phyloP scores from a whole-genome alignment of 1,140 invertebrate species.

The Aporrectodea caliginosa region DNA sequence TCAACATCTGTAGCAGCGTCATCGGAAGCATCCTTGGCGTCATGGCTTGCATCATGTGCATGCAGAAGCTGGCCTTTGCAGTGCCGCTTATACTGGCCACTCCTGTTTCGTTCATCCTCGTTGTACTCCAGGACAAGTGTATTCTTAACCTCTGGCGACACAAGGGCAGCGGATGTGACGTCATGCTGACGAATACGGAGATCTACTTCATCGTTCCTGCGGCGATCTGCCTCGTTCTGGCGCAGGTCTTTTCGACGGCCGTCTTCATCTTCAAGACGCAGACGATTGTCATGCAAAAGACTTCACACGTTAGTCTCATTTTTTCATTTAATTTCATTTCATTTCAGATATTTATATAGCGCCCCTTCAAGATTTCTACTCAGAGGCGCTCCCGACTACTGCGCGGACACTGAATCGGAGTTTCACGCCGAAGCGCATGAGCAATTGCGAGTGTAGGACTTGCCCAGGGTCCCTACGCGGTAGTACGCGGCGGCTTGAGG shows the following conservation, averaged over 20 bases:
- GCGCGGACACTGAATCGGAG: no score
- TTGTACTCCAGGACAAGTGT: neutral
- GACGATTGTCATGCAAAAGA: constrained; percentile 5
- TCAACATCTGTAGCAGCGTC: neutral
- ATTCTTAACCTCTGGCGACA: neutral
- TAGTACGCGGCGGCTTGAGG: no score
- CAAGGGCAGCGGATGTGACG: no score
- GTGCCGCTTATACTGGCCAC: neutral
- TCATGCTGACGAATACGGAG: neutral
- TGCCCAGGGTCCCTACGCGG: no score
- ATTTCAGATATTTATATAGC: no score
- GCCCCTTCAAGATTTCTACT: no score
- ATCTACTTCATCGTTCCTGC: neutral
- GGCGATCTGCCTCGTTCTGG: neutral
- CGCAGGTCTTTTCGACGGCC: neutral
- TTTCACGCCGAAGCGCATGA: no score
- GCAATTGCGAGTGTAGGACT: no score
- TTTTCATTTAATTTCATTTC: no score
- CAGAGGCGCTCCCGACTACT: no score
- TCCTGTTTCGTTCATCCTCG: neutral
- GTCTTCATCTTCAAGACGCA: constrained; percentile 10
- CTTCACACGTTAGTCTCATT: neutral
- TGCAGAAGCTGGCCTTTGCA: constrained; percentile 12
- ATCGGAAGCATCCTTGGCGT: neutral
- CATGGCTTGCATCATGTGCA: constrained; percentile 8